phyloP scores from a whole-genome alignment of 2,888 invertebrate species.

The Daptonema setosum region DNA sequence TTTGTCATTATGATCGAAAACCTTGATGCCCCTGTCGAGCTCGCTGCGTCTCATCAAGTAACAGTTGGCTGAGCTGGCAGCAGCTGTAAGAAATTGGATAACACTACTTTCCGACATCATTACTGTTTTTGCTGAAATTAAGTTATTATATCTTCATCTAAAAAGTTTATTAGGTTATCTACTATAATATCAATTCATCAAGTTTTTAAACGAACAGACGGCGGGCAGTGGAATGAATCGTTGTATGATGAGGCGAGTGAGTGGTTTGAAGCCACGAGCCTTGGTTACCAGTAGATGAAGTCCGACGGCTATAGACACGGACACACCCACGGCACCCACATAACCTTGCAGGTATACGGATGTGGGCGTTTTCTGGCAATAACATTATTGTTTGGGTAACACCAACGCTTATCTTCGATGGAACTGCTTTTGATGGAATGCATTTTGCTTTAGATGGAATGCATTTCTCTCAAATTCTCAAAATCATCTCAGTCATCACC shows the following conservation, averaged over 20 bases:
- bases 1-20: conserved; percentile 29
- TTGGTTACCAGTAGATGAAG: conserved; percentile 26
- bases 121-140: neutral
- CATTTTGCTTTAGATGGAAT: too few relatives aligned
- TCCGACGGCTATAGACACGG: conserved; percentile 31
- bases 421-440: too few relatives aligned
- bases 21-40: conserved; percentile 31
- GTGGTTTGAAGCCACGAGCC: conserved; percentile 26
- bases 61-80: conserved; percentile 32
- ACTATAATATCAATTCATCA: too few relatives aligned
- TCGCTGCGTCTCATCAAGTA: conserved; percentile 34
- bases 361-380: conserved; percentile 29
- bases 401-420: too few relatives aligned
- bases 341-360: conserved; percentile 32
- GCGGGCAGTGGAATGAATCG: conserved; percentile 33
- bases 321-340: conserved; percentile 33
- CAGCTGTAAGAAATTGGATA: conserved; percentile 21
- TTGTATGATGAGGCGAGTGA: conserved; percentile 30
- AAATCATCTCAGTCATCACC: too few relatives aligned
- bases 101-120: conserved; percentile 6
- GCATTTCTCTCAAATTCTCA: too few relatives aligned
- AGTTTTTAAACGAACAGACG: conserved; percentile 31
- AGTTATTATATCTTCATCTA: neutral
- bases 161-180: too few relatives aligned
- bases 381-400: too few relatives aligned